Base-by-base conservation (phyloP, 2,888 invertebrate species). In the Nomada flava region DNA sequence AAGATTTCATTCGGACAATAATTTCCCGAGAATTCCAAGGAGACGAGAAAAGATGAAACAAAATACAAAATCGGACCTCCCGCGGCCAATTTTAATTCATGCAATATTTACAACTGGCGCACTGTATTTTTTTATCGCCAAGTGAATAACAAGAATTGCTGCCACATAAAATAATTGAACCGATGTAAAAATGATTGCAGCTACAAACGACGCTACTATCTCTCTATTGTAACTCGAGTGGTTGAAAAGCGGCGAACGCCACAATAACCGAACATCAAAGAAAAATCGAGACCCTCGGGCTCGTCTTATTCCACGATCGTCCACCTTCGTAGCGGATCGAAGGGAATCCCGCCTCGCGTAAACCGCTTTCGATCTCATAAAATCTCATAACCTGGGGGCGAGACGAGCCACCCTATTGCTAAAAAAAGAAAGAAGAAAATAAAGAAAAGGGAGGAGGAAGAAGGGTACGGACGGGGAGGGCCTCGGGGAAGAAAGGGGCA, bases 361-460 rank as follows among this genome's bases (percentile, higher is more conserved):
- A 92, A 92, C 92, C 91, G 92, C 92, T 92, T 92, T 92, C 88
- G 90, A 89, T 91, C 92, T 92, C 91, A 92, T 93, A 92, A 92
- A 93, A 93, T 92, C 92, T 92, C 93, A 92, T 92, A 92, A 93
- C 92, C 93, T 74, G 47, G 88, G 85, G 87, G 90, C 73, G 63
- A 78, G 71, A 55, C 77, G 86, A 73, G n/a, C 42, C 59, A 65
- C 80, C 71, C 80, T 80, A 76, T 80, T 76, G 76, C 74, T 18
- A 42, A 36, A 15, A 53, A 60, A 55, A 53, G 26, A 26, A 64
- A 63, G 53, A 75, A 70, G 59, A 50, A 5, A 71, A 20, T 10
- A 18, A 57, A 4, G 29, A 20, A 7, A 15, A 15, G 3, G 20
- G 15, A 5, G 47, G 26, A 9, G 23, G 5, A n/a, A 47, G 15